Evolutionary conservation across 2,888 invertebrate species (phyloP), one percentile per base, ranked within the genome.

Genomic region (Drymonia ruficornis): DNA sequence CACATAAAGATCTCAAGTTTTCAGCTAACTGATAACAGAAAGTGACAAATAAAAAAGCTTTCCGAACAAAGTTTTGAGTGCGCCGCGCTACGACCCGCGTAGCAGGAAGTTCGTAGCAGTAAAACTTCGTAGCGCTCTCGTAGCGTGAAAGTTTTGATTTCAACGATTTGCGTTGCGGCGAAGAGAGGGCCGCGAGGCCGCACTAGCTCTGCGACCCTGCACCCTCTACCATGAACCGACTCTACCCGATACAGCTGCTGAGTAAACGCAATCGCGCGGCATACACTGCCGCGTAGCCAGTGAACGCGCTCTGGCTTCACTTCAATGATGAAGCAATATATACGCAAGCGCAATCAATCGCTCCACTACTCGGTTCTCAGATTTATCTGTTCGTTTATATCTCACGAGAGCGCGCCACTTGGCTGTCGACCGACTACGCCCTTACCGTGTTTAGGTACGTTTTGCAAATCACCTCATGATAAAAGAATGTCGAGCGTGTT

Each of bases 111-210:
- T 91, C 86, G 92, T 92, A 92, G 91, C 91, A 83, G 89, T 90
- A 89, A 91, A 92, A 92, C 91, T 91, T 91, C 89, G 92, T 92
- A 92, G 91, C 91, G 89, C 86, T 87, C 86, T 84, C 89, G 91
- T 90, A 91, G 91, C 91, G 92, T 90, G 92, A 92, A 92, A 92
- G 91, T 92, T 91, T 91, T 92, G 91, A 92, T 91, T 92, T 91
- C 92, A 90, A 92, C 91, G 91, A 92, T 91, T 91, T 91, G 91
- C 86, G 89, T 90, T 91, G 89, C 84, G 88, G 90, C 80, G 81
- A 84, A 86, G 83, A 84, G 86, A 88, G 86, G 88, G 85, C 89
- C 86, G 86, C 82, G 86, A 88, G 87, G 85, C 87, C 88, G 87
- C 80, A 79, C 85, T 89, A 85, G 86, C 85, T 83, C 74, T 74